Evolutionary conservation across 2,888 invertebrate genomes (phyloP).

Genomic region (Prosopocoilus inquinatus): DNA sequence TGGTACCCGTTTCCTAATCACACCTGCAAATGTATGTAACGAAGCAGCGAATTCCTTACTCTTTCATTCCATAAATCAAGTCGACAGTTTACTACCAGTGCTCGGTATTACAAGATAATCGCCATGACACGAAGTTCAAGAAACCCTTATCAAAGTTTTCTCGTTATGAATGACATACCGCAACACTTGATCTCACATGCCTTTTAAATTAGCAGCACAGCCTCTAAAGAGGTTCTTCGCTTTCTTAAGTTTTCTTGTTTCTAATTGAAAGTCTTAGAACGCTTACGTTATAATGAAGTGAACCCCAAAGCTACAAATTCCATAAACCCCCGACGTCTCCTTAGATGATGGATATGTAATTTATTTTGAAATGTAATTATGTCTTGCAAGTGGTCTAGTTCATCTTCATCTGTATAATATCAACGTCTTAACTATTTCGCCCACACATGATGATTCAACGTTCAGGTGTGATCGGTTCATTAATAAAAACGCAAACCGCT

Average conservation of each 20-base stretch:
- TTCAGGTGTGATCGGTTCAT: conserved; percentile 50
- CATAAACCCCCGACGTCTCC: too few relatives aligned
- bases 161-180: conserved; percentile 12
- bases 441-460: conserved; percentile 42
- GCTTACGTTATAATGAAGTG: too few relatives aligned
- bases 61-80: conserved; percentile 15
- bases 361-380: too few relatives aligned
- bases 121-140: neutral
- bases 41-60: conserved; percentile 16
- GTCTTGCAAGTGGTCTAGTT: too few relatives aligned
- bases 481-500: conserved; percentile 49
- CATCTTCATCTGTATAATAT: too few relatives aligned
- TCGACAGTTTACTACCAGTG: conserved; percentile 8
- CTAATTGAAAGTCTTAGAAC: too few relatives aligned
- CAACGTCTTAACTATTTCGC: conserved; percentile 27
- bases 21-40: conserved; percentile 2
- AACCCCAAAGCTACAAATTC: too few relatives aligned
- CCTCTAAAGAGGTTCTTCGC: too few relatives aligned
- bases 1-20: too few relatives aligned
- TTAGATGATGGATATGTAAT: too few relatives aligned
- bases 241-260: too few relatives aligned
- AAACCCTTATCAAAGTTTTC: too few relatives aligned
- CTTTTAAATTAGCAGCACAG: conserved; percentile 9
- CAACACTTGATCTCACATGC: conserved; percentile 20
- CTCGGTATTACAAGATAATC: conserved; percentile 13